Evolutionary conservation across 2,888 invertebrate genomes (phyloP).

Genomic region (Drosophila acutilabella): DNA sequence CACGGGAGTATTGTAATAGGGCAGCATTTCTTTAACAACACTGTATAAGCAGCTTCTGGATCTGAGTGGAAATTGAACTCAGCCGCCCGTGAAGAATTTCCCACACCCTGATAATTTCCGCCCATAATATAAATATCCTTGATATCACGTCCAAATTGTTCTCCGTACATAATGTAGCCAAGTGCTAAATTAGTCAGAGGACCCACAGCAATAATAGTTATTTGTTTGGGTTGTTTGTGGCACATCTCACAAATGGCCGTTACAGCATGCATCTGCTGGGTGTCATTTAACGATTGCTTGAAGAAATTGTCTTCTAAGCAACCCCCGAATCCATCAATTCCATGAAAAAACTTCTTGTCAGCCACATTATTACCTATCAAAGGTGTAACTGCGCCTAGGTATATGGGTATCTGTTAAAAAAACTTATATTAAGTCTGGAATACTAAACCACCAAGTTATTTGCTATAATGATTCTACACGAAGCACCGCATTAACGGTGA

Average conservation of each 20-base stretch:
- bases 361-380: slow-evolving; percentile 84
- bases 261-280: slow-evolving; percentile 87
- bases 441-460: too few species aligned
- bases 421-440: too few species aligned
- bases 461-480: too few species aligned
- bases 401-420: slow-evolving; percentile 88
- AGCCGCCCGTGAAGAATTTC: slow-evolving; percentile 87
- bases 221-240: slow-evolving; percentile 86
- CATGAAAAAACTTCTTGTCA: slow-evolving; percentile 86
- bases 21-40: slow-evolving; percentile 87
- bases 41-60: slow-evolving; percentile 91
- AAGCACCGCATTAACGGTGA: too few species aligned
- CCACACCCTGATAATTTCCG: slow-evolving; percentile 88
- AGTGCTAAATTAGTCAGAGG: slow-evolving; percentile 93
- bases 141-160: slow-evolving; percentile 87
- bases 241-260: slow-evolving; percentile 87
- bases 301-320: slow-evolving; percentile 75
- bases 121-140: too few species aligned
- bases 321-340: slow-evolving; percentile 91
- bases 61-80: slow-evolving; percentile 86
- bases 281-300: slow-evolving; percentile 81
- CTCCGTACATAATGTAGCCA: slow-evolving; percentile 89
- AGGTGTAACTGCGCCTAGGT: slow-evolving; percentile 87
- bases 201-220: slow-evolving; percentile 89
- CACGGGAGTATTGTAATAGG: slow-evolving; percentile 89